Evolutionary conservation across 2,113 vertebrate genomes (phyloP), one percentile per base, ranked within the genome.

Genomic region (Macrotis lagotis): DNA sequence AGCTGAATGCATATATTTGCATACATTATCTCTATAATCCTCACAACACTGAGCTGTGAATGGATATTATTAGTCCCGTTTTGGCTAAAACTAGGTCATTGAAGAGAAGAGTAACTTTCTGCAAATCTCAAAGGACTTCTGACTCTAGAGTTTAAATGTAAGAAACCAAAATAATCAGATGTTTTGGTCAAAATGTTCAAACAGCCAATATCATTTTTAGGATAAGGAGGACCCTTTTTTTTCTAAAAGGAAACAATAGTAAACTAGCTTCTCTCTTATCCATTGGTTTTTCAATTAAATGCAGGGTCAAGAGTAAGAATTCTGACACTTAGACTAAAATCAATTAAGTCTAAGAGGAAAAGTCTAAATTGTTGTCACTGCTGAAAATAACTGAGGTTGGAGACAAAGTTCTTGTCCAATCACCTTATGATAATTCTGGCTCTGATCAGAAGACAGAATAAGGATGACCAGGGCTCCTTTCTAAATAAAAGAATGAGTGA

Each of bases 21-120:
- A 91, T 51, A 44, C 49, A 28, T 90, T 83, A 90, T 66, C 94
- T 95, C 52, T 48, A 16, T 25, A 50, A 50, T 91, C 49, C 51
- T 93, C 74, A 1, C 48, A 50, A 44, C 51, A 74, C 92, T n/a
- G 49, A 92, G 92, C 88, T 66, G 89, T 25, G 26, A 95, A 47
- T 88, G 49, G 28, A 6, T 94, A 88, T 93, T 93, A 48, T 92
- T 90, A 94, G 88, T 50, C 91, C 51, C 88, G 14, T 96, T 51
- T 53, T 53, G 50, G 48, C 91, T 66, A 90, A 94, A 97, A 93
- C 51, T 91, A 88, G 96, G 95, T 94, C 94, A 94, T 19, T 10
- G 25, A 49, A 50, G 91, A 91, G 91, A 93, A 44, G n/a, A 51
- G 48, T 90, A 47, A 8, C 48, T 94, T 92, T 93, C 48, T 50